These are phyloP conservation scores for Bombyx huttoni DNA, from an alignment of 2,888 invertebrate species.

Conservation along the genomic window DNA sequence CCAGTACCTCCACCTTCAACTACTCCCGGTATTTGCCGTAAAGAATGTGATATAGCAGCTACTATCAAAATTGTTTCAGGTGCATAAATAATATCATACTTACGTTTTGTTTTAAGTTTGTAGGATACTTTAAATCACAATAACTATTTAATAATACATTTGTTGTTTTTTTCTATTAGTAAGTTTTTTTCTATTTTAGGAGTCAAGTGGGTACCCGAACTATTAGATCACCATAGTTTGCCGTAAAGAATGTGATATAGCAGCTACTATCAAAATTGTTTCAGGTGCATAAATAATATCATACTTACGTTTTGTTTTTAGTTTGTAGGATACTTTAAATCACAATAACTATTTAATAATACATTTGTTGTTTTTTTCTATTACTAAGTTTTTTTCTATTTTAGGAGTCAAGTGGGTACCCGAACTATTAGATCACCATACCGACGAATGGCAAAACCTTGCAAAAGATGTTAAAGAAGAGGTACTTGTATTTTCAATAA, in stretches of 20 bases:
- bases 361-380: not conserved
- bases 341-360: not conserved
- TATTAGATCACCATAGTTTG: conserved; percentile 89
- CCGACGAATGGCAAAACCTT: conserved; percentile 87
- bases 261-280: conserved; percentile 87
- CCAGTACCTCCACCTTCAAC: conserved; percentile 81
- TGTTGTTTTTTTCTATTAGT: not conserved
- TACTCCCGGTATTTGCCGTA: conserved; percentile 83
- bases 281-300: conserved; percentile 63
- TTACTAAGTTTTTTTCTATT: conserved; percentile 13
- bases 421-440: conserved; percentile 88
- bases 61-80: conserved; percentile 88
- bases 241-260: conserved; percentile 84
- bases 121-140: not conserved
- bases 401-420: conserved; percentile 85
- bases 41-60: conserved; percentile 88
- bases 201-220: conserved; percentile 87
- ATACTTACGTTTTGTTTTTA: not conserved
- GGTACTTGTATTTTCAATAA: conserved; percentile 52
- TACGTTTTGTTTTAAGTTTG: not conserved
- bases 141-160: not conserved
- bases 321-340: not conserved
- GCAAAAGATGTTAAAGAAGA: conserved; percentile 86
- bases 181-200: conserved; percentile 35
- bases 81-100: conserved; percentile 9